Base-by-base conservation (phyloP, 2,797 vertebrate genomes). In the Eremophila alpestris region DNA sequence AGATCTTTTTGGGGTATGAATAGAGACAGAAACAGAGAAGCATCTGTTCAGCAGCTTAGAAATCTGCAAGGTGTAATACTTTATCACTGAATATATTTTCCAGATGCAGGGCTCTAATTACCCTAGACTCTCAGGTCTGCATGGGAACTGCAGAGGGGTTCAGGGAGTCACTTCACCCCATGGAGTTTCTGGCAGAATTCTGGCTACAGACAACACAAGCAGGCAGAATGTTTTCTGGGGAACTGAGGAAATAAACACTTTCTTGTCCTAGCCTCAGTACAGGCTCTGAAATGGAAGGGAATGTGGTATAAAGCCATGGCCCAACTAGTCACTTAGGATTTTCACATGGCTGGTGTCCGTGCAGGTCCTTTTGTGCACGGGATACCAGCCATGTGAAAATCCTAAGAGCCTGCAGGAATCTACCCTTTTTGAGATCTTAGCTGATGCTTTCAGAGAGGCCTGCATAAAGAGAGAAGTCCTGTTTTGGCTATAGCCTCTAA, bases 1-100 rank as follows among this genome's bases (percentile, higher is more conserved):
- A 95, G 87, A 83, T 75, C 95, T 95, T 95, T 95, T 81, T 48
- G 88, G 63, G 32, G 34, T 79, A 83, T 40, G 22, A 49, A 85
- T 81, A 75, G 74, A 92, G 20, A 64, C 64, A 54, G n/a, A 54
- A 60, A 41, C 9, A 73, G 36, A 88, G 23, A 43, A 83, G 34
- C 83, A 73, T 85, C 21, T 93, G 62, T 86, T 43, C 59, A 74
- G 38, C 22, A 58, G 85, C 49, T 40, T 40, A 91, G 82, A 80
- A 78, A 24, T 62, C 56, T 65, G 43, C 51, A 93, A 86, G 22
- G 30, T 60, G 16, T 36, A 89, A 93, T 93, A 86, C 8, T 52
- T 13, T 67, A 91, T 55, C 12, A 34, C 8, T 40, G 43, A 63
- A 94, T 60, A 58, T 20, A 48, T 41, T 87, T 94, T 32, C 55